Evolutionary conservation across 1,140 invertebrate genomes (phyloP), one percentile per base, ranked within the genome.

Genomic region (Danaus plexippus): DNA sequence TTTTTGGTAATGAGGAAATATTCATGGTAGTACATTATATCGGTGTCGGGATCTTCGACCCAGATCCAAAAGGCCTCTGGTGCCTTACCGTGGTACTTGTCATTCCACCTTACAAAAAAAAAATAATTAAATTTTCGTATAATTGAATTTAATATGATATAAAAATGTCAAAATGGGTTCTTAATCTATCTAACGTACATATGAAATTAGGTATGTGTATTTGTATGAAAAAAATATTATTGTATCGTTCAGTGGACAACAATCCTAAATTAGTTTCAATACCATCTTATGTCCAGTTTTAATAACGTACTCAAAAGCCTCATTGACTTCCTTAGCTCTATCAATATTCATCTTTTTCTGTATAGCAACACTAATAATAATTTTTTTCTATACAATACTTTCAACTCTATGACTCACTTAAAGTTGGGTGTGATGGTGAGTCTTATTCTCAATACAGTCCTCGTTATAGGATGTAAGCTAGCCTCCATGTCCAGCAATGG

Each of bases 1-100:
- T 96, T 96, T 84, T 94, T 94, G 11, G 93, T 95, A 1, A 99
- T 81, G 10, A 94, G 89, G 78, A 99, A 96, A 69, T 95, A 94
- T 78, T 99, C 98, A 51, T 94, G 94, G 88, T 99, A 98, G 82
- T 99, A 98, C 75, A 99, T 99, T 64, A 92, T 92, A 82, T 98
- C 96, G 57, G 90, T 94, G 10, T 96, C 94, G 0, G 97, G 94
- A 88, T 99, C 97, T 87, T 99, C 97, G 11, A 99, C 94, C 96
- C 98, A 99, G 51, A 99, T 92, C 95, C 97, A 99, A 86, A 98
- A 99, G 2, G 94, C 90, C 87, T 99, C 96, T 1, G 93, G 90
- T 9, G 89, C 91, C 79, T 93, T 94, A 0, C 97, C 97, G 78
- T 99, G 97, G 54, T 96, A 88, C 62, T 90, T 91, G 73, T 97